These are phyloP conservation scores for Anabacerthia variegaticeps DNA, from an alignment of 2,797 vertebrate genomes.

Conservation along the genomic window DNA sequence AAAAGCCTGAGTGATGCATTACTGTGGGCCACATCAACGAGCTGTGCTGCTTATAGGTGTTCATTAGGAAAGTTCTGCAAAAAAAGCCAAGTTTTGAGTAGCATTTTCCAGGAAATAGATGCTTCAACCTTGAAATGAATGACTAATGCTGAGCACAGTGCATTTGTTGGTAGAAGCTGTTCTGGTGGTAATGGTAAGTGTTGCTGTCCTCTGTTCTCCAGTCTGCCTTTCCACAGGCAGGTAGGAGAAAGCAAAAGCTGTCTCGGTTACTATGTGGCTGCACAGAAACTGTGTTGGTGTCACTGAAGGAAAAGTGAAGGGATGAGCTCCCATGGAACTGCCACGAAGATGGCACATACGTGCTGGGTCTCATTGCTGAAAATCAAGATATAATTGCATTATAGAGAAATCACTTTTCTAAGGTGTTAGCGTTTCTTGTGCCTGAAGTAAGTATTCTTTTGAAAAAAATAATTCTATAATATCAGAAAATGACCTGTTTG, in stretches of 20 bases:
- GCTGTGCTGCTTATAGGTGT: not conserved
- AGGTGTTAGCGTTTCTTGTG: not conserved
- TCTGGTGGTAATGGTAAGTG: not conserved
- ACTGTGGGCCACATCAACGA: not conserved
- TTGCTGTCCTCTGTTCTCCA: not conserved
- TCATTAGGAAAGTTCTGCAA: not conserved
- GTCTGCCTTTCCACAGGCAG: not conserved
- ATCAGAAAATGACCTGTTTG: not conserved
- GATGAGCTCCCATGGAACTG: not conserved
- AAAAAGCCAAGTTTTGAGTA: not conserved
- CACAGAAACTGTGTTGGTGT: not conserved
- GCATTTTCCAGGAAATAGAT: not conserved
- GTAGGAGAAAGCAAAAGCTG: not conserved
- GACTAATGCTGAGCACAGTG: not conserved
- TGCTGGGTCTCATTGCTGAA: not conserved
- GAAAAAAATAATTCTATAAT: not conserved
- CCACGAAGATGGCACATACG: rapidly evolving
- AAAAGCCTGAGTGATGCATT: not conserved
- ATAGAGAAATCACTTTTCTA: not conserved
- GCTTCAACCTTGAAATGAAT: not conserved
- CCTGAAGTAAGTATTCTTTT: not conserved
- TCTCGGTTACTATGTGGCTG: not conserved
- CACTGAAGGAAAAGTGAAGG: not conserved
- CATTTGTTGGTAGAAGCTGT: not conserved
- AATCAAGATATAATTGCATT: not conserved